A percentile compares a stretch with the other conserved stretches of the same genome.
Conservation (phyloP, 2,797 vertebrate genomes). For the Microctenopoma stevenorrisi region DNA sequence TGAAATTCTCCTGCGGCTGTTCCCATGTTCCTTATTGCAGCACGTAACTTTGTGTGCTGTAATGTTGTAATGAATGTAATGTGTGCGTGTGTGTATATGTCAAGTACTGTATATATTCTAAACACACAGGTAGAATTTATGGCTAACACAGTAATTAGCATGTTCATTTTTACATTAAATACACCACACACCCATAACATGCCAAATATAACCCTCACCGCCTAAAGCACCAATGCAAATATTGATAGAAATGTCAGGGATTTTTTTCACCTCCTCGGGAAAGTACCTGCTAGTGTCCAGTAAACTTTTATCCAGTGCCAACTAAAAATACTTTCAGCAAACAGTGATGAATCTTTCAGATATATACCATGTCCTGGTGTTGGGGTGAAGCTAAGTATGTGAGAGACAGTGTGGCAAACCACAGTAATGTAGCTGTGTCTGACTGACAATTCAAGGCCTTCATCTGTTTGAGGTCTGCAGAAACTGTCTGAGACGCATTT, state of each 20-base stretch:
- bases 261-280: conserved; percentile 52
- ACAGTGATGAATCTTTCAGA: conserved; percentile 72
- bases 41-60: neutral
- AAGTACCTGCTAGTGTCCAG: conserved; percentile 64
- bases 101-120: conserved; percentile 8
- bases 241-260: conserved; percentile 51
- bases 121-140: neutral
- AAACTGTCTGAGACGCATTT: conserved; percentile 41
- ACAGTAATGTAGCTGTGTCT: conserved; percentile 71
- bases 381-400: conserved; percentile 52
- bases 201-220: conserved; percentile 38
- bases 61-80: too few species aligned
- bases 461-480: conserved; percentile 48
- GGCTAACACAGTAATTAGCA: conserved; percentile 17
- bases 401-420: conserved; percentile 71
- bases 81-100: neutral
- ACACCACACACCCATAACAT: conserved; percentile 12
- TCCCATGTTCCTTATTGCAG: neutral
- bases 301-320: conserved; percentile 37
- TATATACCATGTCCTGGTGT: conserved; percentile 37
- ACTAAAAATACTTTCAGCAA: conserved; percentile 69
- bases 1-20: neutral
- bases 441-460: conserved; percentile 65
- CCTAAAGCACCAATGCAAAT: conserved; percentile 55
- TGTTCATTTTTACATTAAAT: conserved; percentile 45